phyloP scores from a whole-genome alignment of 2,888 invertebrate species.

The Trilocha varians region DNA sequence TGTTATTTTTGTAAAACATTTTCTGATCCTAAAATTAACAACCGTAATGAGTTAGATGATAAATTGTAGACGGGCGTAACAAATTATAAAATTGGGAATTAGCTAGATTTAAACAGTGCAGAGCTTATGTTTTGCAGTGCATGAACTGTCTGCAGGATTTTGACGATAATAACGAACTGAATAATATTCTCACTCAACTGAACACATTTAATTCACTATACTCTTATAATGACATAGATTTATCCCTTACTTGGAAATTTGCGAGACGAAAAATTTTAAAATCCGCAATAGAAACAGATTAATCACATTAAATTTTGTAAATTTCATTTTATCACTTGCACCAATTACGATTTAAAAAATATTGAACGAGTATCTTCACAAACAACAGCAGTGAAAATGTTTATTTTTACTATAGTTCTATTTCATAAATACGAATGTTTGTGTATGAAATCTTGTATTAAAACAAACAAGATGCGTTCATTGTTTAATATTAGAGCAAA shows the following conservation, averaged over 20 bases:
- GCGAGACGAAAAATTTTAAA: not conserved
- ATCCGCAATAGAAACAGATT: not conserved
- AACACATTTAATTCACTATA: no score
- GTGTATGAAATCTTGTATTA: slow-evolving; percentile 4
- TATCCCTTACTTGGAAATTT: not conserved
- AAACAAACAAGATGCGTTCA: not conserved
- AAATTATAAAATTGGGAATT: no score
- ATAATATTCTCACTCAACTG: no score
- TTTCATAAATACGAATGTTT: slow-evolving; percentile 3
- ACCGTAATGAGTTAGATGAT: not conserved
- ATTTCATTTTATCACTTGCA: no score
- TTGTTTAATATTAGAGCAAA: no score
- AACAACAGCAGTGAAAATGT: not conserved
- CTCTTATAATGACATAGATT: no score
- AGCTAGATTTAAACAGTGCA: no score
- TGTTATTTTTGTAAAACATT: slow-evolving; percentile 26
- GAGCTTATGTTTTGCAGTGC: no score
- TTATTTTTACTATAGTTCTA: not conserved
- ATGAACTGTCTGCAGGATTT: no score
- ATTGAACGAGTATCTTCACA: not conserved
- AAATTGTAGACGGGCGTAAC: not conserved
- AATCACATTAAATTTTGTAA: not conserved
- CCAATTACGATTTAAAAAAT: no score
- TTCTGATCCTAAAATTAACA: slow-evolving; percentile 35
- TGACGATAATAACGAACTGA: no score